Conservation (phyloP, 2,888 invertebrate species). For the Scelioninae gen. 1 region DNA sequence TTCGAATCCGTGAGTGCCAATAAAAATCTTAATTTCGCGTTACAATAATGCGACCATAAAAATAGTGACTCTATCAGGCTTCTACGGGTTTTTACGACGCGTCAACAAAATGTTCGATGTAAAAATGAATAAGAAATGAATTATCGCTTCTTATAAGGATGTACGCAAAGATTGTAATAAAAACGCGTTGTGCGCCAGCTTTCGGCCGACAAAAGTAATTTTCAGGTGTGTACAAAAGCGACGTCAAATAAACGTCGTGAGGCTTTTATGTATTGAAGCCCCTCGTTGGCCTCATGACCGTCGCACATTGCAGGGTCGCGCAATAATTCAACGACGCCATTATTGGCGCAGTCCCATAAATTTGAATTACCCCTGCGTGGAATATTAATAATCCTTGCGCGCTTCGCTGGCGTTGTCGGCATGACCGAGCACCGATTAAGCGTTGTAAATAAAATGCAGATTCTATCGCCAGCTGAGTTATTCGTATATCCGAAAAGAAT, state of each 20-base stretch:
- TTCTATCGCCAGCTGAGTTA: conserved; percentile 65
- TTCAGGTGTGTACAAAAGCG: conserved; percentile 41
- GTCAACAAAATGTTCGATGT: conserved; percentile 41
- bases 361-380: conserved; percentile 72
- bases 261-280: conserved; percentile 50
- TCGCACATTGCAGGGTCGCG: conserved; percentile 61
- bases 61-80: conserved; percentile 30
- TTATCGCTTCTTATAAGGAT: conserved; percentile 21
- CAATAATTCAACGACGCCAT: conserved; percentile 73
- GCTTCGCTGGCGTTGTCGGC: conserved; percentile 58
- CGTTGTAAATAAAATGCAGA: conserved; percentile 70
- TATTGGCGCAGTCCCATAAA: conserved; percentile 76
- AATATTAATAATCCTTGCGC: conserved; percentile 73
- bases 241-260: conserved; percentile 42
- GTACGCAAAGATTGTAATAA: conserved; percentile 10
- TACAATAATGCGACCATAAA: conserved; percentile 8
- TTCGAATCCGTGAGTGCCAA: conserved; percentile 15
- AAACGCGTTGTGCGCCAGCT: conserved; percentile 5
- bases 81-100: conserved; percentile 13
- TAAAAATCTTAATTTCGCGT: conserved; percentile 34
- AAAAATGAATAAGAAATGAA: conserved; percentile 41
- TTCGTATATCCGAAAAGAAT: conserved; percentile 32
- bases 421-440: conserved; percentile 68
- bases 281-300: conserved; percentile 45
- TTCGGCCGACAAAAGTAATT: conserved; percentile 25